Conservation (phyloP, 1,140 invertebrate genomes). For the Brachionus plicatilis region DNA sequence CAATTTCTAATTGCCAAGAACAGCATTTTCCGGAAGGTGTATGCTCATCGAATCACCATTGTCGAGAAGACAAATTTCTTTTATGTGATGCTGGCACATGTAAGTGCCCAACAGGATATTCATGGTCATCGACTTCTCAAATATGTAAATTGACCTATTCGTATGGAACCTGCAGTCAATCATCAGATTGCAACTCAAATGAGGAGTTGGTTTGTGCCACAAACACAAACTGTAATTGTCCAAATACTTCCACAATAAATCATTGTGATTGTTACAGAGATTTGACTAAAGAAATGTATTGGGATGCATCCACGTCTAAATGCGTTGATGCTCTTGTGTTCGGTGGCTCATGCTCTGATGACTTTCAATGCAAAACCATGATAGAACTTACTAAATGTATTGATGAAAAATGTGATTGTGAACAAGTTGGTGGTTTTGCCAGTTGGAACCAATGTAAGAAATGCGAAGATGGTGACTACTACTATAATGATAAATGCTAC, state of each 20-base stretch:
- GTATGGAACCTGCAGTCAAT: not conserved
- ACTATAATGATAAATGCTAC: not conserved
- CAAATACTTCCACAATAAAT: not conserved
- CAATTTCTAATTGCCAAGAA: not conserved
- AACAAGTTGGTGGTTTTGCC: not conserved
- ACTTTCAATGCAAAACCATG: not conserved
- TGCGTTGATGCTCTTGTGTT: not conserved
- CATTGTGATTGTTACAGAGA: not conserved
- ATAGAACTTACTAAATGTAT: slow-evolving; percentile 6
- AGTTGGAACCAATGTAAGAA: not conserved
- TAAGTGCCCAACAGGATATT: not conserved
- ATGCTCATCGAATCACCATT: not conserved
- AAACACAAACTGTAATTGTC: not conserved
- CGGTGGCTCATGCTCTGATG: not conserved
- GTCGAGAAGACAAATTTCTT: not conserved
- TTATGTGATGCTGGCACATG: not conserved
- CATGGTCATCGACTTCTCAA: not conserved
- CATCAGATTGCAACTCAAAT: not conserved
- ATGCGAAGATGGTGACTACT: not conserved
- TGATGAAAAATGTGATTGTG: not conserved
- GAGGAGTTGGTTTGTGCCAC: not conserved
- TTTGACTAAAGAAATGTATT: not conserved
- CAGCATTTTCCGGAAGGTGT: not conserved
- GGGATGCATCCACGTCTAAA: not conserved
- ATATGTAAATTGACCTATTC: not conserved